Base-by-base conservation (phyloP, 1,140 invertebrate species). In the Dreissena rostriformis region DNA sequence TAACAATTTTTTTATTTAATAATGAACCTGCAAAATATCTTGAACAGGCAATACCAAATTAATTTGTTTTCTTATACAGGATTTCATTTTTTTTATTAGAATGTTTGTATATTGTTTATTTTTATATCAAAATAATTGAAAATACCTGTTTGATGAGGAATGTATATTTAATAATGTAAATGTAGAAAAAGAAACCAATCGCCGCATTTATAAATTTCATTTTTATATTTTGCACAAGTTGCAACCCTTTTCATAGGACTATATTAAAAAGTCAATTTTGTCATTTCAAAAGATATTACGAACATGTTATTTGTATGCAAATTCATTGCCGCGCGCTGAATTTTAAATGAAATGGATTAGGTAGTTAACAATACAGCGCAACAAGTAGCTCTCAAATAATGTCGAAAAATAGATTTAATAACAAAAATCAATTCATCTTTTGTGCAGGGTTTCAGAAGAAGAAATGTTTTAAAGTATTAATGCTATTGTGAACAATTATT, bases 341-440 rank as follows among this genome's bases (percentile, higher is more conserved):
- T 81, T n/a, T 66, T 73, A 65, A 81, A 73, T 81, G 53, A 55
- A 49, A 39, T 72, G n/a, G 73, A 57, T 72, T 81, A 72, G 15
- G 28, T 51, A 14, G 6, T 39, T 49, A 65, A 81, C 79, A 81
- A 81, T 81, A 49, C 22, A 15, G 65, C 79, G 22, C 71, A 63
- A 73, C 79, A 81, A 72, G 68, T 49, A 81, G 55, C 57, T 39
- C 2, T 55, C 73, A 68, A 61, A 81, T 81, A 81, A 81, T 66
- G 65, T 63, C n/a, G 52, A 72, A 81, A 81, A 81, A 73, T 81
- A 65, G 79, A 73, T 63, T 81, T 72, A 81, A 81, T 81, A 81
- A 81, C 79, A 81, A 73, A 78, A 81, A 81, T 81, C 79, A 81
- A 81, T 81, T 81, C 79, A 81, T 81, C 68, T 73, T 81, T 81